These are phyloP conservation scores for Epizoanthus illoricatus DNA, from an alignment of 92 coral and sea anemone species.

Conservation along the genomic window DNA sequence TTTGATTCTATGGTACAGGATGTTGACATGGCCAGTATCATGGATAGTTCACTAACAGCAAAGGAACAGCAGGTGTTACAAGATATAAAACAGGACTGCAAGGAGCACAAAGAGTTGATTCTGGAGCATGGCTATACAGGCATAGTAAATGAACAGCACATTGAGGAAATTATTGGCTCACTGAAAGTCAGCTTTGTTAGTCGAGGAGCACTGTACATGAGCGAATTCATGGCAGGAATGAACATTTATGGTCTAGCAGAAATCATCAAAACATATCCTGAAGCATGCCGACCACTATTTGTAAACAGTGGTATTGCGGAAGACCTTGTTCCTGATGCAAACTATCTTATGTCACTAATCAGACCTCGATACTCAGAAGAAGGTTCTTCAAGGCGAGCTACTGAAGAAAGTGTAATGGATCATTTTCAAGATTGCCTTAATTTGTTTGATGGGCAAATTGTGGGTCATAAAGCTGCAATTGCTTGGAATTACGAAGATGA, in stretches of 20 bases:
- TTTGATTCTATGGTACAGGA: slow-evolving; percentile 35
- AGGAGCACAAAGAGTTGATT: slow-evolving; percentile 31
- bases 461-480: slow-evolving; percentile 39
- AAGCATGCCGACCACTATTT: slow-evolving; percentile 50
- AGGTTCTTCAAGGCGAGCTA: slow-evolving; percentile 37
- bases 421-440: slow-evolving; percentile 44
- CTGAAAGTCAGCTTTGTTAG: slow-evolving; percentile 28
- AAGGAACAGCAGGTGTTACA: slow-evolving; percentile 25
- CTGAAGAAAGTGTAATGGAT: slow-evolving; percentile 48
- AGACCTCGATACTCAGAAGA: slow-evolving; percentile 37
- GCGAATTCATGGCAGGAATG: slow-evolving; percentile 33
- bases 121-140: slow-evolving; percentile 57
- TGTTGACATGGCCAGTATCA: slow-evolving; percentile 43
- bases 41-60: slow-evolving; percentile 17
- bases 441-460: slow-evolving; percentile 43
- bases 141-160: slow-evolving; percentile 11
- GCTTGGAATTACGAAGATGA: slow-evolving; percentile 42
- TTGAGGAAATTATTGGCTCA: slow-evolving; percentile 40
- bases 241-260: slow-evolving; percentile 22
- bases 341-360: slow-evolving; percentile 44
- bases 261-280: slow-evolving; percentile 36
- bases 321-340: slow-evolving; percentile 46
- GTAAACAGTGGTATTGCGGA: slow-evolving; percentile 42
- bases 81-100: slow-evolving; percentile 25
- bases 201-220: slow-evolving; percentile 39